Percentiles rank a stretch among this genome's conserved stretches.
Evolutionary conservation across 2,888 invertebrate species (phyloP).

Genomic region (Rhingia rostrata): DNA sequence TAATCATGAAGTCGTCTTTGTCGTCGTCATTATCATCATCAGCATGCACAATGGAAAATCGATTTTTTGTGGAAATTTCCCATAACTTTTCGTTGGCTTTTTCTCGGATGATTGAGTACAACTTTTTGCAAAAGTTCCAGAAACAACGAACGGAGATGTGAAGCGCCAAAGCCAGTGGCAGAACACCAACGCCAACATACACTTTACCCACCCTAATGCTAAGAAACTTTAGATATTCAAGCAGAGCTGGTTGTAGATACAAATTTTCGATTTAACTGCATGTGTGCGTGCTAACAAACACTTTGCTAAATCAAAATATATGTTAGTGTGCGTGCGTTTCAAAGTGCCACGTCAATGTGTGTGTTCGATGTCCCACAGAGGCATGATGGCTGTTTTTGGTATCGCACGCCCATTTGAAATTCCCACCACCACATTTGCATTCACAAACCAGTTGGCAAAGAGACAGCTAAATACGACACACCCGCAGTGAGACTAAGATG

Average conservation of each 20-base stretch:
- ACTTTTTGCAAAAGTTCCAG: conserved; percentile 69
- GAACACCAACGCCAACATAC: conserved; percentile 53
- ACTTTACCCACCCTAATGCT: conserved; percentile 40
- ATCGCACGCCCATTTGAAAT: conserved; percentile 64
- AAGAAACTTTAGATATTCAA: neutral
- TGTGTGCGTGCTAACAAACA: conserved; percentile 39
- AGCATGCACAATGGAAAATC: conserved; percentile 60
- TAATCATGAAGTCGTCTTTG: conserved; percentile 4
- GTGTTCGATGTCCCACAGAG: conserved; percentile 30
- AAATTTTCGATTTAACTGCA: neutral
- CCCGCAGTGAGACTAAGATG: conserved; percentile 14
- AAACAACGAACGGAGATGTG: conserved; percentile 9
- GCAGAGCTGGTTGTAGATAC: conserved; percentile 50
- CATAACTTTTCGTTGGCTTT: conserved; percentile 44
- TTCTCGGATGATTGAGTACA: conserved; percentile 54
- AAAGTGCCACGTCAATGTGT: neutral
- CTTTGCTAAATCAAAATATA: neutral
- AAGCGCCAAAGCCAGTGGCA: conserved; percentile 4
- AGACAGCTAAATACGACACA: neutral
- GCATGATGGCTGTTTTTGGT: conserved; percentile 55
- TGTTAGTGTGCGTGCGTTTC: conserved; percentile 11
- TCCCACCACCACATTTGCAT: conserved; percentile 59
- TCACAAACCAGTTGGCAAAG: conserved; percentile 7
- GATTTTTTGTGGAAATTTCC: conserved; percentile 57
- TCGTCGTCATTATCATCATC: conserved; percentile 18